These are phyloP conservation scores for Eilema sororculum DNA, from an alignment of 2,888 invertebrate genomes.

Conservation along the genomic window DNA sequence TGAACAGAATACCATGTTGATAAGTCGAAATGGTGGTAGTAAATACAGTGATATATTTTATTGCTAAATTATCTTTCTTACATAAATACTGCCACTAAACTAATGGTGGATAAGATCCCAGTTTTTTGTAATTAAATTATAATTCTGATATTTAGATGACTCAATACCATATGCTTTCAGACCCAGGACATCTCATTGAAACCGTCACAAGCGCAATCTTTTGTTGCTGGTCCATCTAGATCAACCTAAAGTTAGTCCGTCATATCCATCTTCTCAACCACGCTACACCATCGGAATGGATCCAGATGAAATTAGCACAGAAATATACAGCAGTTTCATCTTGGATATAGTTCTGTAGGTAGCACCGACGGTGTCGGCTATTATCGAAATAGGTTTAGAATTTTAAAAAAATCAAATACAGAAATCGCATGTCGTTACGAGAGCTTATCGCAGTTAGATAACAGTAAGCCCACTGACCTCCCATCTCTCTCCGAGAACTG, in stretches of 20 bases:
- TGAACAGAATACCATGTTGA: conserved; percentile 17
- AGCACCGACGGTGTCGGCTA: background rate
- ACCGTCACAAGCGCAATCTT: too few species aligned
- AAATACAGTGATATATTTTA: conserved; percentile 15
- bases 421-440: conserved; percentile 21
- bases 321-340: background rate
- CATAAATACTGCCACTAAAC: conserved; percentile 7
- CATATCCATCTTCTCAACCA: too few species aligned
- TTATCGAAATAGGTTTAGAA: background rate
- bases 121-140: background rate
- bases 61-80: conserved; percentile 15
- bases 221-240: too few species aligned
- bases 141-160: background rate
- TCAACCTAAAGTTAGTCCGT: too few species aligned
- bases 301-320: background rate
- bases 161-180: background rate
- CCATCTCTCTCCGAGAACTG: conserved; percentile 59
- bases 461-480: conserved; percentile 46
- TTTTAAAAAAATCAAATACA: conserved; percentile 26
- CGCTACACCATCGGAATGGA: too few species aligned
- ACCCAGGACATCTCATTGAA: too few species aligned
- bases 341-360: background rate
- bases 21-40: conserved; percentile 16
- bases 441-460: conserved; percentile 43
- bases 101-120: background rate